Evolutionary conservation across 1,140 invertebrate genomes (phyloP), one percentile per base, ranked within the genome.

Genomic region (Idris sp.): DNA sequence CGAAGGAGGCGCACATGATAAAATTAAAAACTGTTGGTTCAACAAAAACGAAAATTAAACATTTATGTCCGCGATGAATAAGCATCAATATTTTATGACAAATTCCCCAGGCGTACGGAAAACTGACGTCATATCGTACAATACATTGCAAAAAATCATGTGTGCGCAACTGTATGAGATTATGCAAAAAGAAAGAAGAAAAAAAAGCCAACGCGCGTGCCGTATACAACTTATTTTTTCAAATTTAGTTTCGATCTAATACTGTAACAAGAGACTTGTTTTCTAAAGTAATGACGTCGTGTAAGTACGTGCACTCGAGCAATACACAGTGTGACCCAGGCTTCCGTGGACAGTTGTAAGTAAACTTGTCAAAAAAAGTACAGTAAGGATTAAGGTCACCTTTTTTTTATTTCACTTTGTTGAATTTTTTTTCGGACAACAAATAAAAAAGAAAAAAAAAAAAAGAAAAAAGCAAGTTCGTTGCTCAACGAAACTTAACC

Each of bases 251-350:
- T 67, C 53, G 65, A 71, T 71, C 54, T 71, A 75, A 76, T 76
- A 65, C 53, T 68, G 51, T 59, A 75, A 69, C 58, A 75, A 75
- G 73, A 75, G 59, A 25, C 15, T 56, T 15, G 58, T 69, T 59
- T 64, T 69, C 73, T 43, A 61, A 62, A 64, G 73, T 75, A 75
- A 75, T 75, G 73, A 75, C 59, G 64, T 59, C 59, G 73, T 54
- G 46, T 65, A 75, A 75, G 73, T 75, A 59, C 58, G 54, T 61
- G 65, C 54, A 65, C 64, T 75, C 43, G 59, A 75, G 65, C 65
- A 48, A 43, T 58, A 64, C n/a, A n/a, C 51, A 51, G 43, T 40
- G 56, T 75, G 64, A 74, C 65, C 64, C 64, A 75, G 51, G 33
- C 43, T 75, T 44, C 43, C 64, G 48, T 40, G 36, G 53, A 54